Conservation (phyloP, 2,113 vertebrate species). For the Trogon surrucura region DNA sequence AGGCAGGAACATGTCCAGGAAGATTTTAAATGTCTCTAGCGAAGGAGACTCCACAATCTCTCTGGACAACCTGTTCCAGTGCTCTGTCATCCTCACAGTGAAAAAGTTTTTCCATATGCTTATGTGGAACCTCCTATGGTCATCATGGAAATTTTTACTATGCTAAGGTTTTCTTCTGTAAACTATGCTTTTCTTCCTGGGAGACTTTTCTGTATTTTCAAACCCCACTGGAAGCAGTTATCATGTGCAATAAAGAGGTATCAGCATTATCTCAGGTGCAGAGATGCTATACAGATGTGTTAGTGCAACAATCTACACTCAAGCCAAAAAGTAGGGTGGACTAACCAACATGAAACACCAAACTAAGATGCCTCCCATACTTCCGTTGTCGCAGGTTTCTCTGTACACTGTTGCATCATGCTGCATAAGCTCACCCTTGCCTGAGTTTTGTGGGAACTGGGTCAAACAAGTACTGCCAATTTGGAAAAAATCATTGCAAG, state of each 20-base stretch:
- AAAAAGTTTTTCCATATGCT: too few relatives aligned
- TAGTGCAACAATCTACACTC: not conserved
- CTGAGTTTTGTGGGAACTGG: not conserved
- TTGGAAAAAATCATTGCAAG: not conserved
- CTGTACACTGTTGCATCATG: not conserved
- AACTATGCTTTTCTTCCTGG: not conserved
- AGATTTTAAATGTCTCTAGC: too few relatives aligned
- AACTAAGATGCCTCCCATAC: not conserved
- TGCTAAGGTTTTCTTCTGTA: not conserved
- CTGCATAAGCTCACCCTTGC: not conserved
- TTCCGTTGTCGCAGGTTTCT: not conserved
- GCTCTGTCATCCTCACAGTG: too few relatives aligned
- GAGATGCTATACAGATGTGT: not conserved
- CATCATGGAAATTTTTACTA: not conserved
- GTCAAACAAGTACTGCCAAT: not conserved
- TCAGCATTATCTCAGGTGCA: not conserved
- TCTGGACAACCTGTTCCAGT: too few relatives aligned
- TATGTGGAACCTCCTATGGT: not conserved
- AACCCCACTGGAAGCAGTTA: not conserved
- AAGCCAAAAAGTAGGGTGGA: not conserved
- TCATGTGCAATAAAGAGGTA: fast-evolving
- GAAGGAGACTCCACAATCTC: too few relatives aligned
- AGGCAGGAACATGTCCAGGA: too few relatives aligned
- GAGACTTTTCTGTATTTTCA: not conserved
- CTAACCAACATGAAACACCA: not conserved